phyloP scores from a whole-genome alignment of 2,797 vertebrate species.

The Huso huso region DNA sequence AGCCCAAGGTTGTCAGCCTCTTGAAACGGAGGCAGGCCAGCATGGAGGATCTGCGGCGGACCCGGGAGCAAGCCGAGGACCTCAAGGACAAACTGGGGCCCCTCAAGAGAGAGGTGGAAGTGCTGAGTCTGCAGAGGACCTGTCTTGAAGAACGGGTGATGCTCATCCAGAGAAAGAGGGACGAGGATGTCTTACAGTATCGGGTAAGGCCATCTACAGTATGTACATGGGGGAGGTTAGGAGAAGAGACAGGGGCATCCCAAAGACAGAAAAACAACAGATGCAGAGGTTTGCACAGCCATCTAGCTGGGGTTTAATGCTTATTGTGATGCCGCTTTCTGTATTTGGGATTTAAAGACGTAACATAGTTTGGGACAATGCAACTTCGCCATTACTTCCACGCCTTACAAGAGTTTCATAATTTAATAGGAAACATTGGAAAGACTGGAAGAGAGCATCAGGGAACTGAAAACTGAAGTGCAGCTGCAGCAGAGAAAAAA shows the following conservation, averaged over 20 bases:
- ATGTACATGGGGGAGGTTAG: conserved; percentile 33
- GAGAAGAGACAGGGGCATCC: too few species aligned
- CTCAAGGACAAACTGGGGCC: conserved; percentile 64
- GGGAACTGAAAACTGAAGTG: conserved; percentile 69
- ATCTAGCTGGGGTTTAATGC: too few species aligned
- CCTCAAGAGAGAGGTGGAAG: conserved; percentile 58
- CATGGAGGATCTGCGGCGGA: conserved; percentile 61
- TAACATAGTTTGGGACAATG: too few species aligned
- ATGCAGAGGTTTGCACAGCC: too few species aligned
- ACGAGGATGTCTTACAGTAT: conserved; percentile 60
- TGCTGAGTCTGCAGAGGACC: conserved; percentile 60
- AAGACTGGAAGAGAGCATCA: conserved; percentile 72
- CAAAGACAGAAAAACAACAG: too few species aligned
- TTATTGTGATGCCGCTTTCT: too few species aligned
- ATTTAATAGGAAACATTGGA: conserved; percentile 67
- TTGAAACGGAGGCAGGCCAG: conserved; percentile 63
- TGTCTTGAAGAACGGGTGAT: conserved; percentile 66
- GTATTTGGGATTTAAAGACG: too few species aligned
- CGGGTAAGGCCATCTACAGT: conserved; percentile 54
- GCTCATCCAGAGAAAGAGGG: conserved; percentile 64
- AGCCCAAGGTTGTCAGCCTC: conserved; percentile 70
- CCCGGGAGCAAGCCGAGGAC: conserved; percentile 58
- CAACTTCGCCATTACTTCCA: too few species aligned
- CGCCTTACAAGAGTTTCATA: neutral
- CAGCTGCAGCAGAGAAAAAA: conserved; percentile 72